Evolutionary conservation across 2,797 vertebrate species (phyloP).

Genomic region (Melanotaenia trifasciata): DNA sequence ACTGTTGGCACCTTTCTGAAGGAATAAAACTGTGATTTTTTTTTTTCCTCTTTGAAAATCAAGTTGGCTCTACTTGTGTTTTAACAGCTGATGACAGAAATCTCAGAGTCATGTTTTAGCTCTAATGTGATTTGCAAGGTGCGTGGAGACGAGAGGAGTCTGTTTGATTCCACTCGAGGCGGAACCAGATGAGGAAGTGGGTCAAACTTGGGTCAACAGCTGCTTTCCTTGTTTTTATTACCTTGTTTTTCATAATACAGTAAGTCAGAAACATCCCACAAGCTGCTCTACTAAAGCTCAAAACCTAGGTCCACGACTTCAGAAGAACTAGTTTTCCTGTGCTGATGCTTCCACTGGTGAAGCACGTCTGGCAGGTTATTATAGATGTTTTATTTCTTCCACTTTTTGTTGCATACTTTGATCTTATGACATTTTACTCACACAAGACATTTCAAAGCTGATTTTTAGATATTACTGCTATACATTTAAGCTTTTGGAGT

Average conservation of each 20-base stretch:
- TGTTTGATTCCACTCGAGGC: constrained; percentile 13
- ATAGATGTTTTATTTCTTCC: background rate
- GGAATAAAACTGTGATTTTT: background rate
- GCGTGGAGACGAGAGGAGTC: background rate
- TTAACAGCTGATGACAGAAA: constrained; percentile 2
- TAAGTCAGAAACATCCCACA: constrained; percentile 5
- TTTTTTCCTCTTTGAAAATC: background rate
- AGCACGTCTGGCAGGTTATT: background rate
- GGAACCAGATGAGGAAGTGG: constrained; percentile 23
- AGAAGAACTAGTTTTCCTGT: constrained; percentile 5
- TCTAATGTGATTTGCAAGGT: background rate
- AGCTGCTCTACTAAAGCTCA: constrained; percentile 25
- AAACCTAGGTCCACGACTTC: constrained; percentile 24
- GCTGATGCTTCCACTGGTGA: constrained; percentile 3
- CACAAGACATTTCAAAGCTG: too few relatives aligned
- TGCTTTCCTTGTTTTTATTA: constrained; percentile 34
- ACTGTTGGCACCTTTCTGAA: background rate
- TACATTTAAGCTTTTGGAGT: too few relatives aligned
- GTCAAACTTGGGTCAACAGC: constrained; percentile 40
- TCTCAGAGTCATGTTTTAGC: background rate
- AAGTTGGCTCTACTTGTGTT: background rate
- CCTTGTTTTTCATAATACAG: constrained; percentile 10
- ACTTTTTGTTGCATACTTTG: too few relatives aligned
- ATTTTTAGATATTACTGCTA: too few relatives aligned
- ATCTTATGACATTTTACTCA: background rate